Conservation (phyloP, 2,797 vertebrate genomes). For the Lindbergichthys nudifrons region DNA sequence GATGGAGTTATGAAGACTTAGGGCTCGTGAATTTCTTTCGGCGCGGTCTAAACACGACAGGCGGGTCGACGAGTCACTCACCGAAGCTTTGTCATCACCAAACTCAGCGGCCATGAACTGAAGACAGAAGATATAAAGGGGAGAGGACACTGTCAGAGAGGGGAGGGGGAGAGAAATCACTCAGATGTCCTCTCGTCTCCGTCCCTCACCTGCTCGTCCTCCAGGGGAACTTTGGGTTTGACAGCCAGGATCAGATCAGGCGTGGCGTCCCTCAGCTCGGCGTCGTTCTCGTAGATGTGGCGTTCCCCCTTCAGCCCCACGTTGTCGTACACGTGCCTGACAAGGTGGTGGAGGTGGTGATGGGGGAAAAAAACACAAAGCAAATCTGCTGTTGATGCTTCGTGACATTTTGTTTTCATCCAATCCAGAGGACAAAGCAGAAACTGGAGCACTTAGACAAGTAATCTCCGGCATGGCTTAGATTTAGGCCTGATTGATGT, state of each 20-base stretch:
- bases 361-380: constrained; percentile 1
- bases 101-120: constrained; percentile 76
- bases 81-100: constrained; percentile 79
- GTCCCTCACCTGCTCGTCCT: constrained; percentile 81
- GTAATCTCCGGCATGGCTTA: constrained; percentile 53
- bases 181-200: constrained; percentile 22
- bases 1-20: constrained; percentile 89
- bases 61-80: constrained; percentile 74
- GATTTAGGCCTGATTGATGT: constrained; percentile 43
- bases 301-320: constrained; percentile 61
- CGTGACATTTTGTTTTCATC: constrained; percentile 35
- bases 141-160: constrained; percentile 40
- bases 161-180: constrained; percentile 16
- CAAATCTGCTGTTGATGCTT: constrained; percentile 47
- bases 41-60: constrained; percentile 79
- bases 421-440: constrained; percentile 48
- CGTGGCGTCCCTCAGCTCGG: constrained; percentile 82
- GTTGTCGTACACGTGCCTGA: constrained; percentile 82
- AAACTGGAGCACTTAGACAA: constrained; percentile 47
- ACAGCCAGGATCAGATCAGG: constrained; percentile 91
- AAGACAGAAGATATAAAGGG: constrained; percentile 38
- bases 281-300: constrained; percentile 83
- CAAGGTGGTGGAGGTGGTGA: background rate
- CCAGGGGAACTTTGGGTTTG: constrained; percentile 81
- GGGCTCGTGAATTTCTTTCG: constrained; percentile 86